phyloP scores from a whole-genome alignment of 1,140 invertebrate species.

The Drosophila bocki region DNA sequence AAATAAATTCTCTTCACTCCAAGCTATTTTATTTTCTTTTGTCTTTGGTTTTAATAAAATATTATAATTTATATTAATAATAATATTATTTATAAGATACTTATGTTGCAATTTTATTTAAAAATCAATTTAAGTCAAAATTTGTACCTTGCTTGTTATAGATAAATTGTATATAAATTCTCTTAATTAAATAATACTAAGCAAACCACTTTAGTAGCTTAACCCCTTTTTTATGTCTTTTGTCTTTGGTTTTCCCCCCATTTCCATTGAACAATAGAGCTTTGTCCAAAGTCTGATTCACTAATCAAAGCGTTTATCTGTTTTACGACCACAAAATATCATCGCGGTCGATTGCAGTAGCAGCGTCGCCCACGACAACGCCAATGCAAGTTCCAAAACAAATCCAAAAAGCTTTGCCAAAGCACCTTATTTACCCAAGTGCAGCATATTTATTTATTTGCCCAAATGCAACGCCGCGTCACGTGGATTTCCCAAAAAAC shows the following conservation, averaged over 20 bases:
- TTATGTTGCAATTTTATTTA: background rate
- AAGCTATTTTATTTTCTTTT: too few relatives aligned
- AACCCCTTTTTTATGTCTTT: constrained; percentile 1
- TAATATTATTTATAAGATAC: too few relatives aligned
- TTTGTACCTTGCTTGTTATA: background rate
- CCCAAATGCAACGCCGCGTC: constrained; percentile 35
- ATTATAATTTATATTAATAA: too few relatives aligned
- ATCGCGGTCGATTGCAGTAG: constrained; percentile 47
- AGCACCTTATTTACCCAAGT: constrained; percentile 26
- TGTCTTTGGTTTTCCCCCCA: constrained; percentile 5
- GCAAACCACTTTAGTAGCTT: background rate
- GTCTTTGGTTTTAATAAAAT: too few relatives aligned
- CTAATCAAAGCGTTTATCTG: constrained; percentile 33
- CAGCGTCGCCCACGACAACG: constrained; percentile 60
- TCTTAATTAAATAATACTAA: background rate
- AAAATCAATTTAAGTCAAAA: background rate
- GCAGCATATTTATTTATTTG: constrained; percentile 27
- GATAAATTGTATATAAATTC: background rate
- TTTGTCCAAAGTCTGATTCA: constrained; percentile 19
- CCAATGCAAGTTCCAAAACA: constrained; percentile 50
- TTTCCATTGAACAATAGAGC: constrained; percentile 26
- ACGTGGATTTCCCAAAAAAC: constrained; percentile 15
- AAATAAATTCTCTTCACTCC: too few relatives aligned
- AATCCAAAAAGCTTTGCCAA: constrained; percentile 31
- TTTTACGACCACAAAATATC: constrained; percentile 22